Conservation (phyloP, 2,888 invertebrate genomes). For the Idaea biselata region DNA sequence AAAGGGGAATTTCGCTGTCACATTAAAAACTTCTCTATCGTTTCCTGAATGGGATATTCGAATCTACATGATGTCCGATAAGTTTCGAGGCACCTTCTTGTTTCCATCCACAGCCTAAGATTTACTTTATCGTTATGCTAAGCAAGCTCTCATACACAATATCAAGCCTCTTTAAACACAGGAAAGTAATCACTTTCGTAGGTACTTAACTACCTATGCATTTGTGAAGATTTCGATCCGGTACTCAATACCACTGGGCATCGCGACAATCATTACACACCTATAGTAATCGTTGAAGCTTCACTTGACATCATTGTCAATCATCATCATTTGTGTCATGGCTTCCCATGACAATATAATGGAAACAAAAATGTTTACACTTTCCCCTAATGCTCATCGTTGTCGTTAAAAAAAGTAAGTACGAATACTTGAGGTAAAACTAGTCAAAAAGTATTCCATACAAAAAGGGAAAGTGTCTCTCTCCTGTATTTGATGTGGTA, state of each 20-base stretch:
- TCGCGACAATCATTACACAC: neutral
- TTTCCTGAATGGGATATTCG: too few species aligned
- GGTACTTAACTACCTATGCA: too few species aligned
- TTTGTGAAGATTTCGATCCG: neutral
- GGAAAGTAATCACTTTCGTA: neutral
- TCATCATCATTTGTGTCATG: neutral
- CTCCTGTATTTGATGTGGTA: too few species aligned
- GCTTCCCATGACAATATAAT: slow-evolving; percentile 1
- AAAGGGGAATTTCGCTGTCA: too few species aligned
- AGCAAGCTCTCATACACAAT: too few species aligned
- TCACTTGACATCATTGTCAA: neutral
- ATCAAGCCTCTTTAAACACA: neutral
- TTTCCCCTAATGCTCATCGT: neutral
- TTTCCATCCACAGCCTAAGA: slow-evolving; percentile 28
- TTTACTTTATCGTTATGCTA: too few species aligned
- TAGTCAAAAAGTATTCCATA: too few species aligned
- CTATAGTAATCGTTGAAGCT: neutral
- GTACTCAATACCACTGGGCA: neutral
- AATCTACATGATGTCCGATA: too few species aligned
- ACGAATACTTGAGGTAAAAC: neutral
- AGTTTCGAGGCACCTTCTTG: slow-evolving; percentile 27
- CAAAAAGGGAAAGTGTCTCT: too few species aligned
- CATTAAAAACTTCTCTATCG: too few species aligned
- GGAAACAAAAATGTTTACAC: neutral
- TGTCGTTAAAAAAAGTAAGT: neutral